These are phyloP conservation scores for Pentalonia nigronervosa DNA, from an alignment of 1,140 invertebrate species.

Conservation along the genomic window DNA sequence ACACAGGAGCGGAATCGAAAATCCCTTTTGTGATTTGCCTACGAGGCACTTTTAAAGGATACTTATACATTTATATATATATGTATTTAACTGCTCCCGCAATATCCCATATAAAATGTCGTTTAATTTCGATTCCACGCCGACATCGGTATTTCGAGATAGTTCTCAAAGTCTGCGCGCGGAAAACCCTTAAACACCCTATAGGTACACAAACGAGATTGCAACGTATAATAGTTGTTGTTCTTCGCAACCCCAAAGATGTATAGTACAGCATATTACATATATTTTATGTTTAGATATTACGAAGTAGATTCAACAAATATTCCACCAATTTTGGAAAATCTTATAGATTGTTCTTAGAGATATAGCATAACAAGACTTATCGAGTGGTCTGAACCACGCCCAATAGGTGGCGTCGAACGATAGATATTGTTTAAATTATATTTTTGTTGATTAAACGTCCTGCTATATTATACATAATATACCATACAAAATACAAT, in stretches of 20 bases:
- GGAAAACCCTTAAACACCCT: background rate
- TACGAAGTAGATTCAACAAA: too few species aligned
- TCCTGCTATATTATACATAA: too few species aligned
- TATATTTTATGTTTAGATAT: too few species aligned
- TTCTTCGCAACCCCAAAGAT: background rate
- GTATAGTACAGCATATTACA: background rate
- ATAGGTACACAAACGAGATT: background rate
- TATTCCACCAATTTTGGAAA: too few species aligned
- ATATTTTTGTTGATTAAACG: too few species aligned
- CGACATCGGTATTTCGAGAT: background rate
- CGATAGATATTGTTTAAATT: too few species aligned
- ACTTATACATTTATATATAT: background rate
- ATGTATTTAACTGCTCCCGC: too few species aligned
- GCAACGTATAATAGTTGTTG: conserved; percentile 8
- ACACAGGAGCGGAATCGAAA: background rate
- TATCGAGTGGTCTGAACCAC: too few species aligned
- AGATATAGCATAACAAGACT: too few species aligned
- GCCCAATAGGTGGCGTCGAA: too few species aligned
- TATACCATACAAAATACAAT: too few species aligned
- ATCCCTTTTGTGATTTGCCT: background rate
- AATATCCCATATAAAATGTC: background rate
- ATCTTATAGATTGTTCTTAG: too few species aligned
- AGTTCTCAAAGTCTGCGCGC: background rate
- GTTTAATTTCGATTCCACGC: background rate
- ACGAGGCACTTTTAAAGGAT: background rate